Conservation (phyloP, 1,140 invertebrate genomes). For the Ptiloglossa arizonensis region DNA sequence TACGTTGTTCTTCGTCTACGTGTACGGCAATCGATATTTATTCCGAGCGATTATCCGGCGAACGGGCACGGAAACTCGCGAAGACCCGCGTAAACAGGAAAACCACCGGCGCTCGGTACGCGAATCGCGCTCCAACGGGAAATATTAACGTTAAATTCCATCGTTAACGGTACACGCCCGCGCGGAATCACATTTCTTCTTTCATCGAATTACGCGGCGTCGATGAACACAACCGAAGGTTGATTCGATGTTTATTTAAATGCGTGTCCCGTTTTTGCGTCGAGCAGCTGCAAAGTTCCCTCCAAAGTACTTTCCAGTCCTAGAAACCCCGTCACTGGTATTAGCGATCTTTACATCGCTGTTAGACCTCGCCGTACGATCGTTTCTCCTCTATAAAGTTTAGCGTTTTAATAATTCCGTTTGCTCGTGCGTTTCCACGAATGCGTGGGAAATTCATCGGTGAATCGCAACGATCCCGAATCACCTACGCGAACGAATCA, state of each 20-base stretch:
- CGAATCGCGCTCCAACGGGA: not conserved
- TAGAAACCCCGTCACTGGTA: constrained; percentile 15
- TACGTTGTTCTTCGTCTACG: constrained; percentile 4
- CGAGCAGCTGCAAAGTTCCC: constrained; percentile 20
- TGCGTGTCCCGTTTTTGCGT: not conserved
- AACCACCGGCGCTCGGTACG: not conserved
- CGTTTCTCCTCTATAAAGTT: constrained; percentile 17
- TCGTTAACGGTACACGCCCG: no score
- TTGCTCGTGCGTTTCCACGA: not conserved
- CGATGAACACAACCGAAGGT: not conserved
- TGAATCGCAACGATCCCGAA: not conserved
- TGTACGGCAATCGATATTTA: not conserved
- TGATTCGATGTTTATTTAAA: not conserved
- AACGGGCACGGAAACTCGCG: not conserved
- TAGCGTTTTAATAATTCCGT: constrained; percentile 37
- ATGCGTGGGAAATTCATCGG: not conserved
- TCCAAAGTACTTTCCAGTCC: not conserved
- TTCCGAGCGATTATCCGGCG: not conserved
- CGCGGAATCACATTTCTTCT: not conserved
- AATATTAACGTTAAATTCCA: not conserved
- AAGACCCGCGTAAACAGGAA: not conserved
- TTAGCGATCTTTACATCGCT: constrained; percentile 10
- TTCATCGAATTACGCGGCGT: not conserved
- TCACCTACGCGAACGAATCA: no score
- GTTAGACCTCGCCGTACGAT: constrained; percentile 13